These are phyloP conservation scores for Ischnura elegans DNA, from an alignment of 2,888 invertebrate genomes.

Conservation along the genomic window DNA sequence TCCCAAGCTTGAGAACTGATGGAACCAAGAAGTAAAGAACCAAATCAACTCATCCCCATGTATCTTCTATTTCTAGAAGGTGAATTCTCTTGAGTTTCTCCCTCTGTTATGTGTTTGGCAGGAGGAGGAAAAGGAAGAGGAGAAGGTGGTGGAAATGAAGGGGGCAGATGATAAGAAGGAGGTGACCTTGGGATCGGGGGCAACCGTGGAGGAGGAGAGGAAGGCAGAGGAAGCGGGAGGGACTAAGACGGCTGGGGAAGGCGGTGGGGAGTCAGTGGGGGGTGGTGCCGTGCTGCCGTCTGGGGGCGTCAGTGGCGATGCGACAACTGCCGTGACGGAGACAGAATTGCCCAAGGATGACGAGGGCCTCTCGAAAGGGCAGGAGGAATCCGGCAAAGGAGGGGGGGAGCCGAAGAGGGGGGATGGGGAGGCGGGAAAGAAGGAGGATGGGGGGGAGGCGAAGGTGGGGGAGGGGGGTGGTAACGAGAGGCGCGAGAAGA, in stretches of 20 bases:
- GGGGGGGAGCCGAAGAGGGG: not conserved
- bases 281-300: not conserved
- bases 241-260: too few species aligned
- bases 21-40: too few species aligned
- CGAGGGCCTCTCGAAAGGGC: not conserved
- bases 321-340: not conserved
- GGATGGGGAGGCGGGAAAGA: not conserved
- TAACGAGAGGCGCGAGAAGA: slow-evolving; percentile 43
- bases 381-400: not conserved
- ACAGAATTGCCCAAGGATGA: not conserved
- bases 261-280: not conserved
- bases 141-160: not conserved
- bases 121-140: not conserved
- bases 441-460: too few species aligned
- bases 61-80: too few species aligned
- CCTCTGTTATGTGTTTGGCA: not conserved
- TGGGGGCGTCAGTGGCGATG: not conserved
- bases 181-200: not conserved
- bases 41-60: too few species aligned
- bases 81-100: not conserved
- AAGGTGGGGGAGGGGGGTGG: not conserved
- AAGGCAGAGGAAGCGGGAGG: not conserved
- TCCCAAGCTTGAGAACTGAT: too few species aligned
- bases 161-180: not conserved
- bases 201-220: not conserved